These are phyloP conservation scores for Ciona savignyi DNA, from an alignment of 23 tunicate genomes.

Conservation along the genomic window DNA sequence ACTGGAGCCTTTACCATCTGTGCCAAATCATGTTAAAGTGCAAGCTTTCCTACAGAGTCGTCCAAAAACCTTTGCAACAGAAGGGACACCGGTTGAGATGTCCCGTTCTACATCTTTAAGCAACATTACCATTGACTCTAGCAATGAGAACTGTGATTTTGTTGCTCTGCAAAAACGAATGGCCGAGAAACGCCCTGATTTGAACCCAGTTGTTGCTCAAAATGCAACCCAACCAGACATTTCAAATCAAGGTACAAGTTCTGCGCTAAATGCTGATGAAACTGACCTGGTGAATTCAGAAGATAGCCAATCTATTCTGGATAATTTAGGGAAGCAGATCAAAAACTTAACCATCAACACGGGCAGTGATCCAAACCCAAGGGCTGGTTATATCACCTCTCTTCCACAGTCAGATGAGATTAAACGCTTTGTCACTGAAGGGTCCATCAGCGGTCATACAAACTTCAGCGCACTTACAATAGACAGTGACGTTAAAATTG, in stretches of 20 bases:
- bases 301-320: slow-evolving; percentile 19
- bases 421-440: slow-evolving; percentile 24
- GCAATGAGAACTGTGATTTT: slow-evolving; percentile 19
- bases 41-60: slow-evolving; percentile 44
- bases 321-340: slow-evolving; percentile 25
- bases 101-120: slow-evolving; percentile 76
- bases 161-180: slow-evolving; percentile 15
- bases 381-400: slow-evolving; percentile 45
- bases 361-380: neutral
- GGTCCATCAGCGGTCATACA: slow-evolving; percentile 36
- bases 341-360: slow-evolving; percentile 16
- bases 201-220: neutral
- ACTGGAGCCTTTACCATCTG: neutral
- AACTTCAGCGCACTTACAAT: slow-evolving; percentile 51
- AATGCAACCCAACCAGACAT: neutral
- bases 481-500: slow-evolving; percentile 48
- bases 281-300: neutral
- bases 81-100: slow-evolving; percentile 77
- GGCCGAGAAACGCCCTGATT: neutral
- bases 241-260: neutral
- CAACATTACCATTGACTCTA: slow-evolving; percentile 73
- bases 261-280: neutral
- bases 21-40: slow-evolving; percentile 20
- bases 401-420: slow-evolving; percentile 54
- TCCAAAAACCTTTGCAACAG: slow-evolving; percentile 33